Base-by-base conservation (phyloP, 1,140 invertebrate genomes). In the Trachymyrmex cornetzi region DNA sequence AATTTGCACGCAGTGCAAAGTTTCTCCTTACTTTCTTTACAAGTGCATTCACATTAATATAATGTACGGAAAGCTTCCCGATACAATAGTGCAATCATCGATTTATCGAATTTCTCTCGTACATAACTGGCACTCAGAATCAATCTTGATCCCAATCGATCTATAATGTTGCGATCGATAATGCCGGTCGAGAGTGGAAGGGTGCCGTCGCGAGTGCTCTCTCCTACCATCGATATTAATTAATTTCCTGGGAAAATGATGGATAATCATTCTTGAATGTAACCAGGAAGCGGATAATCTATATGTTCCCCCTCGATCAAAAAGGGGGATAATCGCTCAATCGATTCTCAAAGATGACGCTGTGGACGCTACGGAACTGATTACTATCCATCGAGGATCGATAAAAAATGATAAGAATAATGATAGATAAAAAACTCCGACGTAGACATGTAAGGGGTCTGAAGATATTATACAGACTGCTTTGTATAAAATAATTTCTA, bases 251-350 rank as follows among this genome's bases (percentile, higher is more conserved):
- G 61, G 59, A 79, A 84, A 89, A 87, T 63, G 63, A 63, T 77
- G 66, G 79, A 64, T 90, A 87, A 90, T 87, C 85, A 57, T 0
- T 30, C 74, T 30, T 82, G 67, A 82, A 87, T 69, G 80, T 89
- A 89, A 87, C 67, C 88, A 89, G 89, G 85, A 90, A 90, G 89
- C 67, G 74, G 66, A 90, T 89, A 90, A 89, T 90, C 79, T 75
- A 48, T 34, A 50, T 38, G 59, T 74, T 38, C 27, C 16, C 22
- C 34, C 44, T 74, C 16, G 34, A 44, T 59, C 38, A 14, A 38
- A 50, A 22, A 34, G 30, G 44, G 87, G 30, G 61, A 87, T 89
- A 87, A 89, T 89, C 75, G 89, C 88, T 90, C 77, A 89, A 89
- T 90, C 30, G 30, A 34, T 34, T 5, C 30, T 34, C 67, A 77